These are phyloP conservation scores for Mythimna loreyi DNA, from an alignment of 2,888 invertebrate genomes.

Conservation along the genomic window DNA sequence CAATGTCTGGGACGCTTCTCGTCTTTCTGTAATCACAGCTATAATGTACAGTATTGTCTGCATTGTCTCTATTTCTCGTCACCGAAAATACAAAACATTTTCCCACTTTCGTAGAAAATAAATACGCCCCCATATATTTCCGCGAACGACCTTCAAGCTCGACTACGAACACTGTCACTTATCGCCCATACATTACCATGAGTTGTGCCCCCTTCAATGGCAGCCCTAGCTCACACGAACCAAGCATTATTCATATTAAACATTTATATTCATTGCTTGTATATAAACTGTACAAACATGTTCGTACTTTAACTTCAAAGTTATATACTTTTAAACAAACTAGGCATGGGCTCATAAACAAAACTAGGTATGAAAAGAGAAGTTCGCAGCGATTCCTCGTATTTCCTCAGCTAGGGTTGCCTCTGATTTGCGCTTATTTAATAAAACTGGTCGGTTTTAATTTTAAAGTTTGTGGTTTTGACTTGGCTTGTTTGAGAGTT, in stretches of 20 bases:
- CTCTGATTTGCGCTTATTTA: conserved; percentile 43
- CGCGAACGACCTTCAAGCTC: conserved; percentile 45
- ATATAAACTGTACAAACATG: conserved; percentile 62
- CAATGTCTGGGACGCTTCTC: not conserved
- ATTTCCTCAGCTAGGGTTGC: conserved; percentile 56
- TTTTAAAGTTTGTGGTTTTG: conserved; percentile 52
- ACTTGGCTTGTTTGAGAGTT: conserved; percentile 42
- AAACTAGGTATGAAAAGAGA: conserved; percentile 48
- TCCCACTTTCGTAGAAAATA: conserved; percentile 33
- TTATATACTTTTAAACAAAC: conserved; percentile 67
- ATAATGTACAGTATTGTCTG: conserved; percentile 15
- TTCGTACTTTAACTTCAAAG: conserved; percentile 61
- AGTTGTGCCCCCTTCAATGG: conserved; percentile 48
- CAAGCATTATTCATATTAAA: conserved; percentile 56
- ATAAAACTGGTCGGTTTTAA: conserved; percentile 48
- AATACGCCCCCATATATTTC: conserved; percentile 42
- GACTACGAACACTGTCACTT: conserved; percentile 48
- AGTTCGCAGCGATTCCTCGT: conserved; percentile 55
- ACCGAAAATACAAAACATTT: conserved; percentile 44
- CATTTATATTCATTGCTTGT: conserved; percentile 63
- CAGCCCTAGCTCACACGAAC: conserved; percentile 54
- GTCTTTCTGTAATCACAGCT: conserved; percentile 4
- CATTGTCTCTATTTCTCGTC: conserved; percentile 21
- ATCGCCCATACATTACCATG: conserved; percentile 52
- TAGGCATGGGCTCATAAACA: conserved; percentile 60